Evolutionary conservation across 2,888 invertebrate genomes (phyloP).

Genomic region (Invenusta paracnida): DNA sequence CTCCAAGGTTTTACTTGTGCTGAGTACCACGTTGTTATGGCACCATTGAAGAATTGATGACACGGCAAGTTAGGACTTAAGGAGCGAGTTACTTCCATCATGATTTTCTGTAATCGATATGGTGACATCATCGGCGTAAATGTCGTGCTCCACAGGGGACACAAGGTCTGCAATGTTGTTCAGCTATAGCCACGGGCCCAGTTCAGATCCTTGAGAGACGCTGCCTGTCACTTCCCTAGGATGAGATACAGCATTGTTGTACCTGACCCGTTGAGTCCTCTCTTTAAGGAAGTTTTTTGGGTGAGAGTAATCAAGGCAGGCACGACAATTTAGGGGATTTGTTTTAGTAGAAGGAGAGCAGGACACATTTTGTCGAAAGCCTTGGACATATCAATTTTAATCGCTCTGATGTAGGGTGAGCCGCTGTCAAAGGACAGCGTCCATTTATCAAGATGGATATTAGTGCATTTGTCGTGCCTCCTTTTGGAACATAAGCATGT

Average conservation of each 20-base stretch:
- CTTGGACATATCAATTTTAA: background rate
- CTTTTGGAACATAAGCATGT: background rate
- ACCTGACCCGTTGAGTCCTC: background rate
- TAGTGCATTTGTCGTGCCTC: background rate
- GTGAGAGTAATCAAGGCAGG: background rate
- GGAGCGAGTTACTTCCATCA: background rate
- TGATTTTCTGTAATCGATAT: background rate
- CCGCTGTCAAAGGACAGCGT: constrained; percentile 10
- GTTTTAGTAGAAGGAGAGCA: background rate
- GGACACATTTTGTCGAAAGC: constrained; percentile 7
- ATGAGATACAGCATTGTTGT: background rate
- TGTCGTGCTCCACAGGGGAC: background rate
- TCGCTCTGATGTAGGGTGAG: constrained; percentile 11
- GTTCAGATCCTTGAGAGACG: background rate
- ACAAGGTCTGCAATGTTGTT: background rate
- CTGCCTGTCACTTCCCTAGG: background rate
- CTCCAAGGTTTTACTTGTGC: background rate
- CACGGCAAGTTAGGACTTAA: background rate
- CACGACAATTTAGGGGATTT: background rate
- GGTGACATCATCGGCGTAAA: background rate
- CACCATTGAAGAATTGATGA: background rate
- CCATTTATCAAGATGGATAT: constrained; percentile 18
- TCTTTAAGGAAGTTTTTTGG: background rate
- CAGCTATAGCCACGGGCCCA: background rate
- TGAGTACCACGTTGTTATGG: background rate